Conservation (phyloP, 2,797 vertebrate genomes). For the Margarornis squamiger region DNA sequence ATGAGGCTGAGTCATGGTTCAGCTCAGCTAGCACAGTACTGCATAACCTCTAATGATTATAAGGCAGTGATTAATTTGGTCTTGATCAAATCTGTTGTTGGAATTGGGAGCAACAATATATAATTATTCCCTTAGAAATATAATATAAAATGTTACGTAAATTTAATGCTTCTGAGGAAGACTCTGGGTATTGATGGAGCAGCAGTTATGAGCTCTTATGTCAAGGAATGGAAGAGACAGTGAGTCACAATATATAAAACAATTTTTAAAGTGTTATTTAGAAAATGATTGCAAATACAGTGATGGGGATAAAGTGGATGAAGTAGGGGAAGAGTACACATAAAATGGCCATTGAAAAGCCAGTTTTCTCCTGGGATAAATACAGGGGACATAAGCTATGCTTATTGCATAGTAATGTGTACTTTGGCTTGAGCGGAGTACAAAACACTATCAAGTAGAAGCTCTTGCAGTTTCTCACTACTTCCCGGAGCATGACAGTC, state of each 20-base stretch:
- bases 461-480: background rate
- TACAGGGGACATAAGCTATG: background rate
- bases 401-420: background rate
- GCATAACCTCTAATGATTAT: slow-evolving; percentile 37
- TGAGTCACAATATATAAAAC: background rate
- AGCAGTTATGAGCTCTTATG: background rate
- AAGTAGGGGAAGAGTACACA: background rate
- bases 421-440: background rate
- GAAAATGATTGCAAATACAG: background rate
- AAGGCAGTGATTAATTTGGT: slow-evolving; percentile 51
- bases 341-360: background rate
- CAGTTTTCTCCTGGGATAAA: background rate
- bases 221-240: background rate
- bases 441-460: background rate
- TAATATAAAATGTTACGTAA: background rate
- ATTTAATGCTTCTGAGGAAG: background rate
- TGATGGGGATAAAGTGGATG: background rate
- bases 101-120: slow-evolving; percentile 29
- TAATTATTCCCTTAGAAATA: background rate
- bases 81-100: slow-evolving; percentile 37
- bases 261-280: background rate
- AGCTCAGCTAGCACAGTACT: background rate
- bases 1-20: slow-evolving; percentile 30
- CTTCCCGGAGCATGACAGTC: background rate
- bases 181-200: background rate